Conservation (phyloP, 2,888 invertebrate genomes). For the Leptinotarsa haldemani region DNA sequence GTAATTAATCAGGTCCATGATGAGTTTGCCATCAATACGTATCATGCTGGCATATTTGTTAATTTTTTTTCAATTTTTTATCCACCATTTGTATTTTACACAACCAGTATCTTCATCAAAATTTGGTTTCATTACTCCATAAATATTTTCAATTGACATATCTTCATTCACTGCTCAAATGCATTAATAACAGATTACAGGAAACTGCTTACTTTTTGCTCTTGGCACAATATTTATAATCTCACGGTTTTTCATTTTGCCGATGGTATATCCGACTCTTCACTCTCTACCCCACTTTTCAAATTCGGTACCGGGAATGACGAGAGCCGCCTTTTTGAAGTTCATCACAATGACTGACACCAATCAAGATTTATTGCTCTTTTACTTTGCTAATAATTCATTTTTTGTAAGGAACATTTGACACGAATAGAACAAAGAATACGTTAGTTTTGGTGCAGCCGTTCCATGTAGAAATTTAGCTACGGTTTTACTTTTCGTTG, state of each 20-base stretch:
- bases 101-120: too few relatives aligned
- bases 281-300: slow-evolving; percentile 16
- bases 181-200: too few relatives aligned
- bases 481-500: slow-evolving; percentile 47
- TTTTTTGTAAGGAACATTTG: slow-evolving; percentile 63
- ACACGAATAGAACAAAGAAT: slow-evolving; percentile 65
- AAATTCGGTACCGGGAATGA: slow-evolving; percentile 11
- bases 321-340: slow-evolving; percentile 22
- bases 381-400: slow-evolving; percentile 67
- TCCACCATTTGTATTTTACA: too few relatives aligned
- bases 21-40: too few relatives aligned
- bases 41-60: too few relatives aligned
- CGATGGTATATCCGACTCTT: slow-evolving; percentile 3
- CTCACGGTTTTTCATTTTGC: not conserved
- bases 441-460: slow-evolving; percentile 49
- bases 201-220: not conserved
- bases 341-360: slow-evolving; percentile 62
- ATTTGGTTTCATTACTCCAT: too few relatives aligned
- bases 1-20: too few relatives aligned
- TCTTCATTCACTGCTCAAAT: too few relatives aligned
- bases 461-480: slow-evolving; percentile 47
- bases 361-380: slow-evolving; percentile 66
- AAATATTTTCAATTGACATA: too few relatives aligned
- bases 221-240: not conserved
- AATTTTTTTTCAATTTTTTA: too few relatives aligned